Conservation (phyloP, 1,140 invertebrate genomes). For the Acyrthosiphon pisum region DNA sequence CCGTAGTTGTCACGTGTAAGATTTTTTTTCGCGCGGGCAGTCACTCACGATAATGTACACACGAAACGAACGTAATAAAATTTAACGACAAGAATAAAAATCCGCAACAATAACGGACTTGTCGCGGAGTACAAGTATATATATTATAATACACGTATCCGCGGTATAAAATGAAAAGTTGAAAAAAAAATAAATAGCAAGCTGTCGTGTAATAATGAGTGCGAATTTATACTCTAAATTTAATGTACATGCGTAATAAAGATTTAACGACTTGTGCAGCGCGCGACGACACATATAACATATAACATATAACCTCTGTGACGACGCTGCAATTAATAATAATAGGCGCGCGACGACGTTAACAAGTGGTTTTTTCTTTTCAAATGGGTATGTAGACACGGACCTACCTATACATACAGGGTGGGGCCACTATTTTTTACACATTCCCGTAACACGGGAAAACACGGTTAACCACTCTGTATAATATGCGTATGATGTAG, state of each 20-base stretch:
- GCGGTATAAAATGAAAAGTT: slow-evolving; percentile 3
- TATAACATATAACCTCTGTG: background rate
- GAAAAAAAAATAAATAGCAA: background rate
- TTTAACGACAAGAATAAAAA: slow-evolving; percentile 35
- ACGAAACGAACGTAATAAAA: background rate
- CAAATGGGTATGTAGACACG: background rate
- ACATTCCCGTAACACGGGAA: background rate
- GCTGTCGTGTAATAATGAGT: background rate
- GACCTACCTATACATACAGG: background rate
- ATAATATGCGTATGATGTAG: background rate
- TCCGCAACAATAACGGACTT: background rate
- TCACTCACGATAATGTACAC: background rate
- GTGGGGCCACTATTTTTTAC: background rate
- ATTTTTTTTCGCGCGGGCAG: background rate
- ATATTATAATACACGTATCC: background rate
- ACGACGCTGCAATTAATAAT: background rate
- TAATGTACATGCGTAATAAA: slow-evolving; percentile 21
- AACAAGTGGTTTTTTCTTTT: slow-evolving; percentile 25
- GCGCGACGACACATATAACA: slow-evolving; percentile 5
- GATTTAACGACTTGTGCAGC: slow-evolving; percentile 10
- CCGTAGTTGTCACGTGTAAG: background rate
- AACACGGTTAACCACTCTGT: background rate
- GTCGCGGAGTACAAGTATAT: background rate
- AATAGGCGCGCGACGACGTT: background rate
- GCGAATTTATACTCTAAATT: slow-evolving; percentile 20